Percentiles rank a stretch among this genome's conserved stretches.
Conservation (phyloP, 2,113 vertebrate species). For the Chaetura pelagica region DNA sequence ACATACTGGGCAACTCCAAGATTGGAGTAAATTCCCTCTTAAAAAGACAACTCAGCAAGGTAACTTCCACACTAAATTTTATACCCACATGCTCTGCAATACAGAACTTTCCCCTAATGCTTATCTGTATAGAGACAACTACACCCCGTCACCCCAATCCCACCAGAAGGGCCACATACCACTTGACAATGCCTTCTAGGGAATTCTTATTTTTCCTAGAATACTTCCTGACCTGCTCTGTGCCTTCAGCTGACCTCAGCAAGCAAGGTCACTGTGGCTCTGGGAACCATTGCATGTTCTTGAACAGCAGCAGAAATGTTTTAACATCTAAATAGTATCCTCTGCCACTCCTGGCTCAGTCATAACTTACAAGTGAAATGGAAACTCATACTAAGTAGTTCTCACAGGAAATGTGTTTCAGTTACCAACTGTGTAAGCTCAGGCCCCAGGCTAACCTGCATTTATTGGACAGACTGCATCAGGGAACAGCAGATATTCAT, state of each 20-base stretch:
- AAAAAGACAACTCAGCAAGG: not conserved
- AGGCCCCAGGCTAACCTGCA: not conserved
- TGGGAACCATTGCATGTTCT: not conserved
- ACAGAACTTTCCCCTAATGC: not conserved
- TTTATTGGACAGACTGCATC: not conserved
- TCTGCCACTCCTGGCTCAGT: not conserved
- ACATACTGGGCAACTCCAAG: not conserved
- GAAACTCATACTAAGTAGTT: not conserved
- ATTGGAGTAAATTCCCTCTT: not conserved
- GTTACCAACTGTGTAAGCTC: rapidly evolving
- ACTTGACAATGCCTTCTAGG: not conserved
- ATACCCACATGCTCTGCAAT: not conserved
- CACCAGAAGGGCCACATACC: not conserved
- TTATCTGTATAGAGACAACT: not conserved
- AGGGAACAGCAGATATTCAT: not conserved
- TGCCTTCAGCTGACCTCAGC: not conserved
- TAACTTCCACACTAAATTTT: not conserved
- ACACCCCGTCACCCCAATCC: not conserved
- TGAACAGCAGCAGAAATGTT: not conserved
- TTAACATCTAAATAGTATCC: not conserved
- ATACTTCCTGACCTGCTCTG: not conserved
- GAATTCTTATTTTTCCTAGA: not conserved
- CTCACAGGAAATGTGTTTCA: not conserved
- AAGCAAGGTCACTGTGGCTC: not conserved
- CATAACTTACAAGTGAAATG: not conserved